These are phyloP conservation scores for Marmota monax DNA, from an alignment of 2,113 vertebrate genomes.

Conservation along the genomic window DNA sequence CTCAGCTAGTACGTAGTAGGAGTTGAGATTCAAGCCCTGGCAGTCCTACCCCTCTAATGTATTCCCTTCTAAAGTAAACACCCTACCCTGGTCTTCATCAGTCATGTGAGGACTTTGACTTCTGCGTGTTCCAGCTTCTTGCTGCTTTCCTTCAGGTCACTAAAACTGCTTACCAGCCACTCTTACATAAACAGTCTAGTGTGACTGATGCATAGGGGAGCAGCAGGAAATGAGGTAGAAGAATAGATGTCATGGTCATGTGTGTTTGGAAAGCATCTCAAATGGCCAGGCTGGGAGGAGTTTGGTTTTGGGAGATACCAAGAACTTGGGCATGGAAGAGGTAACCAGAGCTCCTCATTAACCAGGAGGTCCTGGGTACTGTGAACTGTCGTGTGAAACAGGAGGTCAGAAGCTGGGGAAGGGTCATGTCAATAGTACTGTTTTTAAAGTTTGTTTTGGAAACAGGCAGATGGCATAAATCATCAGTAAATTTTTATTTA, in stretches of 20 bases:
- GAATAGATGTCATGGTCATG: not conserved
- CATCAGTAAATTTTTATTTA: not conserved
- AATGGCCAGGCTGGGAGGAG: not conserved
- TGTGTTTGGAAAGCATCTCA: not conserved
- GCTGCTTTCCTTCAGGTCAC: not conserved
- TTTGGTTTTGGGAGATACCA: not conserved
- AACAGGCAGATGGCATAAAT: not conserved
- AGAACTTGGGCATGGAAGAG: not conserved
- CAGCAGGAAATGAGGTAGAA: not conserved
- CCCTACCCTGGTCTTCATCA: not conserved
- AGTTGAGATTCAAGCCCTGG: not conserved
- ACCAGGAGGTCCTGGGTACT: not conserved
- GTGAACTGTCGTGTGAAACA: too few relatives aligned
- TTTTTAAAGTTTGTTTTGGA: not conserved
- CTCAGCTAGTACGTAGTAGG: not conserved
- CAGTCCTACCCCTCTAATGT: not conserved
- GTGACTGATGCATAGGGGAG: not conserved
- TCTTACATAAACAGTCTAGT: not conserved
- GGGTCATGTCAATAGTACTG: not conserved
- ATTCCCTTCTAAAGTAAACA: not conserved
- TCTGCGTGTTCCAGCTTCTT: fast-evolving
- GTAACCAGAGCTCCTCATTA: not conserved
- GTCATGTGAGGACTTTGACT: not conserved
- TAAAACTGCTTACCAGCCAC: not conserved
- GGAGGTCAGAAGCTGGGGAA: not conserved